Percentiles rank a stretch among this genome's conserved stretches.
These are phyloP conservation scores for Pteropus alecto DNA, from an alignment of 2,113 vertebrate genomes.

Conservation along the genomic window DNA sequence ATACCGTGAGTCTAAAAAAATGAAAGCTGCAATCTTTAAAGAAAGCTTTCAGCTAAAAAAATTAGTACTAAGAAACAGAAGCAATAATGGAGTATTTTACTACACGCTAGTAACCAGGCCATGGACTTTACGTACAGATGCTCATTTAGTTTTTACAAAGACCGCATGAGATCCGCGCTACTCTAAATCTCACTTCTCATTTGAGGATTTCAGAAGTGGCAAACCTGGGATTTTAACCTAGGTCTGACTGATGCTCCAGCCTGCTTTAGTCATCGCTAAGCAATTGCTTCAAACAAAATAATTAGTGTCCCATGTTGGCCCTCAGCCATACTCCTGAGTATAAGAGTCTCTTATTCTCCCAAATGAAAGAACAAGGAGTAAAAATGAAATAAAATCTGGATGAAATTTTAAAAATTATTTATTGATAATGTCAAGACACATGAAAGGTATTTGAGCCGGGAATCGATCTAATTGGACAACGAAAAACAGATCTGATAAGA, in stretches of 20 bases:
- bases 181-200: not conserved
- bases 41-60: not conserved
- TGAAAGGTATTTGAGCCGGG: not conserved
- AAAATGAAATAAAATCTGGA: not conserved
- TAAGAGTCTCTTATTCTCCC: not conserved
- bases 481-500: not conserved
- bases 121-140: not conserved
- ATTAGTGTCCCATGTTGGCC: not conserved
- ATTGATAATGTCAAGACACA: not conserved
- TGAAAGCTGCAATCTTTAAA: not conserved
- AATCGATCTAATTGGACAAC: not conserved
- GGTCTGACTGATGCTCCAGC: not conserved
- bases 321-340: not conserved
- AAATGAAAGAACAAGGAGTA: not conserved
- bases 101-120: not conserved
- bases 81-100: not conserved
- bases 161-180: not conserved
- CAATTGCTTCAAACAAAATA: slow-evolving; percentile 11
- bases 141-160: slow-evolving; percentile 32
- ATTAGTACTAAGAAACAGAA: not conserved
- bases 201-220: not conserved
- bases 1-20: not conserved
- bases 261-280: not conserved
- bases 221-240: not conserved
- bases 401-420: not conserved